Evolutionary conservation across 2,113 vertebrate species (phyloP).

Genomic region (Arenaria interpres): DNA sequence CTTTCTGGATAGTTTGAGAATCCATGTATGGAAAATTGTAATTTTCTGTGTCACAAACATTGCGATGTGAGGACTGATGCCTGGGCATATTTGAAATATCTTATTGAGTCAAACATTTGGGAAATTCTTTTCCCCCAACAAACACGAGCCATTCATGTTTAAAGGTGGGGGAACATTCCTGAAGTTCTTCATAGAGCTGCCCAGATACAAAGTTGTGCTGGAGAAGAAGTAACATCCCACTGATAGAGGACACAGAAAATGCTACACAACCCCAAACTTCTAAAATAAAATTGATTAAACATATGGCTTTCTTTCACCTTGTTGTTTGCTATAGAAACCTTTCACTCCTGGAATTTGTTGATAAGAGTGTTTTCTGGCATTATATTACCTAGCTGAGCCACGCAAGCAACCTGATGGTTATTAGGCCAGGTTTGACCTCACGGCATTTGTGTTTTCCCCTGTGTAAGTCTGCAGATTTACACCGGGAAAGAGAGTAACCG

Average conservation of each 20-base stretch:
- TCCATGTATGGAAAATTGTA: neutral
- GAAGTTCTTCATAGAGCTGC: neutral
- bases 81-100: neutral
- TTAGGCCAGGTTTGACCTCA: neutral
- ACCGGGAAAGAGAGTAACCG: neutral
- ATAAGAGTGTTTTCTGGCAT: neutral
- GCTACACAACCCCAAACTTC: neutral
- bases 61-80: neutral
- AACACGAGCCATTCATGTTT: neutral
- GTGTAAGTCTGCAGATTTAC: neutral
- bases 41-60: neutral
- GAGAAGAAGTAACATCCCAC: neutral
- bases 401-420: neutral
- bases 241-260: neutral
- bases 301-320: neutral
- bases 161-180: neutral
- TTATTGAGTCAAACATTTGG: neutral
- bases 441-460: neutral
- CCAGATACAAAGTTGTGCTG: neutral
- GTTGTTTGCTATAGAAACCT: neutral
- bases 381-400: fast-evolving
- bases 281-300: neutral
- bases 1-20: neutral
- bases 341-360: neutral
- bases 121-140: neutral